Percentiles rank a stretch among this genome's conserved stretches.
These are phyloP conservation scores for Caloenas nicobarica DNA, from an alignment of 2,113 vertebrate genomes.

Conservation along the genomic window DNA sequence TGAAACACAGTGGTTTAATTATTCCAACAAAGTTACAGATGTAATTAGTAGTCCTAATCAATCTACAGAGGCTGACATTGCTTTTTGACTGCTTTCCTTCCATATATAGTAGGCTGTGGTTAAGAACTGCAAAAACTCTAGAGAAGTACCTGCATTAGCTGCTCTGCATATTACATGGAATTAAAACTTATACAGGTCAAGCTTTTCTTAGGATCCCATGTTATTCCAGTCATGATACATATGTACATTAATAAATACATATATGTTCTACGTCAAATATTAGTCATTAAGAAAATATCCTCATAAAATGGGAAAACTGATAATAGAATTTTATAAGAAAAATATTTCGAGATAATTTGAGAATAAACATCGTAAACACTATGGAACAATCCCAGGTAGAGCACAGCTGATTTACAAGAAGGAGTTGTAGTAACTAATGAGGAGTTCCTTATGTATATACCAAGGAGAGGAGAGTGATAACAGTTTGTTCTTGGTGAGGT, in stretches of 20 bases:
- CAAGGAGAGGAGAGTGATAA: background rate
- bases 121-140: slow-evolving; percentile 52
- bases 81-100: slow-evolving; percentile 49
- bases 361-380: background rate
- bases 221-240: background rate
- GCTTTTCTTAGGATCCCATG: background rate
- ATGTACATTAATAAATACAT: background rate
- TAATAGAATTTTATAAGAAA: background rate
- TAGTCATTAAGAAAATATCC: background rate
- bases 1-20: slow-evolving; percentile 19
- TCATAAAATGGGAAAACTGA: background rate
- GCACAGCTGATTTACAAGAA: background rate
- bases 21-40: background rate
- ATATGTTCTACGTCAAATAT: background rate
- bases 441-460: background rate
- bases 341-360: background rate
- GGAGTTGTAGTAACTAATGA: background rate
- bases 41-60: background rate
- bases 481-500: background rate
- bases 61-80: background rate
- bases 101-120: slow-evolving; percentile 55
- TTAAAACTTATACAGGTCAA: background rate
- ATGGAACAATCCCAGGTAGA: background rate
- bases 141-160: background rate
- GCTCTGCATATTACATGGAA: background rate